Percentiles rank a stretch among this genome's conserved stretches.
These are phyloP conservation scores for Musca domestica DNA, from an alignment of 1,140 invertebrate species.

Conservation along the genomic window DNA sequence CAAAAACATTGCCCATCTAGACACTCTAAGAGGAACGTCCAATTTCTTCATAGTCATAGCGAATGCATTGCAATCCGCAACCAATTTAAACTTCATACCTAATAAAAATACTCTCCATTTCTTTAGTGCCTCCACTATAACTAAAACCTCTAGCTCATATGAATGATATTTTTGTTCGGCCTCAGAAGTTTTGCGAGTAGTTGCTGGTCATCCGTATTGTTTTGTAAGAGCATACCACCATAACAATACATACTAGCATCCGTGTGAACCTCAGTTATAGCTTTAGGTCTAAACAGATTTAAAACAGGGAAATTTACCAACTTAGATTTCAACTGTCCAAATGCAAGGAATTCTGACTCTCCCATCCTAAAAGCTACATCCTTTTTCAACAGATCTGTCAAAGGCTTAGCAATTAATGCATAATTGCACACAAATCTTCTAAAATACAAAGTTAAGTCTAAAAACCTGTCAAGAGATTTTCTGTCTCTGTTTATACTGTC, in stretches of 20 bases:
- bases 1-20: slow-evolving; percentile 25
- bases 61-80: slow-evolving; percentile 38
- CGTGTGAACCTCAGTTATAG: no score
- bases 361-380: no score
- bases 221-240: no score
- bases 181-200: slow-evolving; percentile 29
- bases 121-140: slow-evolving; percentile 23
- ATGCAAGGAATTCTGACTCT: slow-evolving; percentile 15
- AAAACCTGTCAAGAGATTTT: slow-evolving; percentile 38
- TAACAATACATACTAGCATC: no score
- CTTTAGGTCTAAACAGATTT: not conserved
- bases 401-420: no score
- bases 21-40: slow-evolving; percentile 26
- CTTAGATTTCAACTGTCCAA: slow-evolving; percentile 25
- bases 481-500: slow-evolving; percentile 33
- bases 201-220: slow-evolving; percentile 14
- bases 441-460: slow-evolving; percentile 46
- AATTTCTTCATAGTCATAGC: slow-evolving; percentile 25
- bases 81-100: slow-evolving; percentile 49
- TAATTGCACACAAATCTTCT: slow-evolving; percentile 37
- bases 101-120: no score
- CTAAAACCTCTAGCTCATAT: slow-evolving; percentile 38
- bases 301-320: not conserved
- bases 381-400: no score
- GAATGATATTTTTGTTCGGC: slow-evolving; percentile 36